A percentile compares a stretch with the other conserved stretches of the same genome.
Conservation (phyloP, 2,797 vertebrate genomes). For the Hemibagrus guttatus region DNA sequence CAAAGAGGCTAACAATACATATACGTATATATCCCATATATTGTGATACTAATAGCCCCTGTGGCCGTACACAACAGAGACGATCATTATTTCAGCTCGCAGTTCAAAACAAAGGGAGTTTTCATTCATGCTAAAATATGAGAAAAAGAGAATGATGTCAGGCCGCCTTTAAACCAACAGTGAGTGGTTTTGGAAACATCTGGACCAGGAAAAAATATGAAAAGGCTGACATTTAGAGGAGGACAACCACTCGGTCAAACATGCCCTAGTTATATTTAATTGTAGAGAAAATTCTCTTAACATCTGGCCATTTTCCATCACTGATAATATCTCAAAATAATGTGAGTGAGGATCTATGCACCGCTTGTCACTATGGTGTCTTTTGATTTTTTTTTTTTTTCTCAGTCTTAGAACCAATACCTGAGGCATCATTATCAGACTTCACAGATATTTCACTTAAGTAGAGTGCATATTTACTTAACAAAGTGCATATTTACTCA, state of each 20-base stretch:
- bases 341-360: neutral
- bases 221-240: neutral
- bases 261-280: slow-evolving; percentile 8
- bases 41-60: slow-evolving; percentile 14
- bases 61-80: neutral
- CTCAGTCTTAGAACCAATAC: neutral
- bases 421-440: neutral
- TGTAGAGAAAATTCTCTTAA: neutral
- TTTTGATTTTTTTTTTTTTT: neutral
- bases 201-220: neutral
- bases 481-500: neutral
- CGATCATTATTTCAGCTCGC: slow-evolving; percentile 24
- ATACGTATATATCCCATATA: slow-evolving; percentile 23
- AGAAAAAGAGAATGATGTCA: slow-evolving; percentile 7
- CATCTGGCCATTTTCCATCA: slow-evolving; percentile 15
- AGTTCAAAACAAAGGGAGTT: slow-evolving; percentile 16
- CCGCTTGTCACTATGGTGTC: neutral
- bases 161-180: neutral
- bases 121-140: neutral
- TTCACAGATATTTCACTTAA: neutral
- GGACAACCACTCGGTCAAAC: neutral
- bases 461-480: neutral
- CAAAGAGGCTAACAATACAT: slow-evolving; percentile 32
- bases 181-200: neutral
- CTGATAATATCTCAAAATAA: neutral